A percentile compares a stretch with the other conserved stretches of the same genome.
Evolutionary conservation across 2,113 vertebrate species (phyloP).

Genomic region (Poeciliopsis occidentalis): DNA sequence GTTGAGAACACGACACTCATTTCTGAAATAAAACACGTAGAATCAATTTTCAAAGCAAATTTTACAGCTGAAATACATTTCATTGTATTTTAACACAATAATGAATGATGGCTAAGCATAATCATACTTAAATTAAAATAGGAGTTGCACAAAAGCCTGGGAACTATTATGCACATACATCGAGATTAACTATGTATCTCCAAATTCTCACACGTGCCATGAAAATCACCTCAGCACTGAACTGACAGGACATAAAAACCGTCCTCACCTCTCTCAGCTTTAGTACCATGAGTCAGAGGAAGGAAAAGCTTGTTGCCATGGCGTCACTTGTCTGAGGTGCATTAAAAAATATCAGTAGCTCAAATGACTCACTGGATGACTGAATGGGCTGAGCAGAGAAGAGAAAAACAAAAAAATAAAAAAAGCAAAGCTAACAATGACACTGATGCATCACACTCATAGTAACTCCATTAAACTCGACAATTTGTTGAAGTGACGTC

Average conservation of each 20-base stretch:
- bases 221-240: slow-evolving; percentile 1
- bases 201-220: slow-evolving; percentile 8
- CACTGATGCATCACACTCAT: slow-evolving; percentile 28
- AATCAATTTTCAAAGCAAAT: slow-evolving; percentile 31
- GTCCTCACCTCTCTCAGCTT: slow-evolving; percentile 21
- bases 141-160: slow-evolving; percentile 37
- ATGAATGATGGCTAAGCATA: slow-evolving; percentile 21
- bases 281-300: slow-evolving; percentile 10
- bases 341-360: slow-evolving; percentile 26
- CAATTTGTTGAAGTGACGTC: slow-evolving; percentile 6
- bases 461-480: slow-evolving; percentile 18
- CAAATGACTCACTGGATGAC: slow-evolving; percentile 35
- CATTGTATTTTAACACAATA: slow-evolving; percentile 34
- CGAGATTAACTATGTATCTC: slow-evolving; percentile 23
- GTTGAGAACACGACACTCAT: slow-evolving; percentile 27
- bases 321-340: slow-evolving; percentile 49
- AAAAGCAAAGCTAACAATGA: slow-evolving; percentile 30
- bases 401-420: slow-evolving; percentile 13
- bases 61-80: slow-evolving; percentile 51
- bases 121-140: slow-evolving; percentile 34
- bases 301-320: slow-evolving; percentile 49
- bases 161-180: slow-evolving; percentile 20
- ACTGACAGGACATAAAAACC: slow-evolving; percentile 5
- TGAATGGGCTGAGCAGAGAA: slow-evolving; percentile 25
- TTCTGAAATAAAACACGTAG: slow-evolving; percentile 32